Percentiles rank a stretch among this genome's conserved stretches.
Conservation (phyloP, 2,797 vertebrate genomes). For the Rhinoraja longicauda region DNA sequence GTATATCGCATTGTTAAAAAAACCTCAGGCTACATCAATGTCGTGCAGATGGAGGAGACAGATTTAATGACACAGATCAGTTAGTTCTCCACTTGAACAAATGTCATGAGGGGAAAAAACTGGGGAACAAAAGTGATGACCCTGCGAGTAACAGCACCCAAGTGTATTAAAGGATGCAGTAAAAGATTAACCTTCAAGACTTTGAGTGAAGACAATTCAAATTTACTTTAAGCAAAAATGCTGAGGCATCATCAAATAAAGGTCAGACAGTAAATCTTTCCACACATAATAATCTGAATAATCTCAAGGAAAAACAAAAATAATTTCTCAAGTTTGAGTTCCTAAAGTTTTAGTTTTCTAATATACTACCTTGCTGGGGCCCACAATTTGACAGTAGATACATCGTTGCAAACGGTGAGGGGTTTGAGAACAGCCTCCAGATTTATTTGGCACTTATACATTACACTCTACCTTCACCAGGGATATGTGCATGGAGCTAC, state of each 20-base stretch:
- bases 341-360: too few species aligned
- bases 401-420: too few species aligned
- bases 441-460: too few species aligned
- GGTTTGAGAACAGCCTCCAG: too few species aligned
- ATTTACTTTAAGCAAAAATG: background rate
- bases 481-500: too few species aligned
- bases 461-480: too few species aligned
- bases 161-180: background rate
- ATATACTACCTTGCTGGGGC: too few species aligned
- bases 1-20: too few species aligned
- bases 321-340: background rate
- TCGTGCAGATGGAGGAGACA: background rate
- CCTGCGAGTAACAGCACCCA: background rate
- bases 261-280: background rate
- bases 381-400: too few species aligned
- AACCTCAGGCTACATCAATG: too few species aligned
- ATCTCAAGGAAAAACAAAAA: background rate
- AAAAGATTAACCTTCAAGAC: background rate
- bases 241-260: background rate
- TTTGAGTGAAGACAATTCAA: background rate
- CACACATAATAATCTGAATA: background rate
- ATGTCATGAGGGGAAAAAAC: background rate
- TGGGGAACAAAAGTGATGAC: background rate
- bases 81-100: background rate
- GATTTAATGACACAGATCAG: background rate